Base-by-base conservation (phyloP, 35 echinoderm and acorn worm genomes). In the Hemicentrotus pulcherrimus region DNA sequence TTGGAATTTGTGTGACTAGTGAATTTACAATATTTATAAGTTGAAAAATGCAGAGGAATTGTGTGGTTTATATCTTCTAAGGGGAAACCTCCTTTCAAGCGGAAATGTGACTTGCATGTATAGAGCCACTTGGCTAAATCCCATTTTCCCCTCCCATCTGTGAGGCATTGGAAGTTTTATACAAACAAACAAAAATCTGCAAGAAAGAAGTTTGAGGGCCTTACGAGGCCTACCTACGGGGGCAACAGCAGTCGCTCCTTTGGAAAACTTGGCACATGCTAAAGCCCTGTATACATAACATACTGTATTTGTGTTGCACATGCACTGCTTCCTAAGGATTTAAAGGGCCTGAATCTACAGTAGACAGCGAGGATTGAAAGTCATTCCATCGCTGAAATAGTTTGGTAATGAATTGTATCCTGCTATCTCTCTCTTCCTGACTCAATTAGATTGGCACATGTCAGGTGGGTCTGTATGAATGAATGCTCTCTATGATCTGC, bases 331-430 rank as follows among this genome's bases (percentile, higher is more conserved):
- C 6, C 52, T 11, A 9, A 59, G 52, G 16, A 14, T 59, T 59
- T 59, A 59, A 59, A 59, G 52, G 52, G 9, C 52, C 10, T 10
- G 52, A 16, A 9, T 22, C 24, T 28, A 8, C 65, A 8, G 28
- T 78, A 78, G 65, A 78, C 18, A n/a, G 24, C 65, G 19, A 28
- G 65, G 65, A 78, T 28, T 78, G 65, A n/a, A 78, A 78, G 88
- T 9, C 32, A 7, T 47, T 35, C 32, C 88, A 33, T 90, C 12
- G 12, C 33, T 46, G 88, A 47, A 33, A 90, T 90, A 90, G 19
- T 32, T 90, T 90, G 88, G 19, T 90, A 90, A 90, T 90, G 88
- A 90, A 90, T 90, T 90, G 88, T 90, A 90, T 90, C 88, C 88
- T 90, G 88, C 12, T 41, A 18, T 89, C 12, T 89, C 31, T 90